These are phyloP conservation scores for Drosophila nigricruria DNA, from an alignment of 2,888 invertebrate genomes.

Conservation along the genomic window DNA sequence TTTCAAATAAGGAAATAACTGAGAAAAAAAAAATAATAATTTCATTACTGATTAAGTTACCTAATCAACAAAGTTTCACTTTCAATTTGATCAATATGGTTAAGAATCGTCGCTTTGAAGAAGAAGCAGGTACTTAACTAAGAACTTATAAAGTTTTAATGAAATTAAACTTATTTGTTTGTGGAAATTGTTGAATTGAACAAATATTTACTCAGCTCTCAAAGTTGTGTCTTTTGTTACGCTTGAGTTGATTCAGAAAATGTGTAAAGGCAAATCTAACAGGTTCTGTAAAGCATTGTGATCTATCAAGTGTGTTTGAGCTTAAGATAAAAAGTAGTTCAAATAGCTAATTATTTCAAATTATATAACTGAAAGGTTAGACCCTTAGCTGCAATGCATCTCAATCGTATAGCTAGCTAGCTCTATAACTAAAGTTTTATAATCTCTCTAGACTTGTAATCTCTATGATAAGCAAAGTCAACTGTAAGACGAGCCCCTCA, in stretches of 20 bases:
- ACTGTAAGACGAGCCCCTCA: constrained; percentile 63
- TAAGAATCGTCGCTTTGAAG: constrained; percentile 83
- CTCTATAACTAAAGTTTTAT: neutral
- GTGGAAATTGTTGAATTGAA: neutral
- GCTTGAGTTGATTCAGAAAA: constrained; percentile 21
- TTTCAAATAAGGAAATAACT: neutral
- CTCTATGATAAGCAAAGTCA: constrained; percentile 37
- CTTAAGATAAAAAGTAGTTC: neutral
- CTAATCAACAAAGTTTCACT: constrained; percentile 6
- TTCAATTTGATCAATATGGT: constrained; percentile 59
- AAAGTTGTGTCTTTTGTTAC: neutral
- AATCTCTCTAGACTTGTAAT: neutral
- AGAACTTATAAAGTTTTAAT: neutral
- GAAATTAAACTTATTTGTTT: neutral
- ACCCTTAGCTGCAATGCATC: neutral
- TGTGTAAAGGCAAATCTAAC: neutral
- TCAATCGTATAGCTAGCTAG: neutral
- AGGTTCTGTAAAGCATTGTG: constrained; percentile 1
- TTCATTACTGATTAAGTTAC: constrained; percentile 7
- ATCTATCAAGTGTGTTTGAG: neutral
- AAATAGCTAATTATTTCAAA: neutral
- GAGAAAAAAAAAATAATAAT: neutral
- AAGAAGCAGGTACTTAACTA: constrained; percentile 69
- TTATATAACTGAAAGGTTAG: neutral
- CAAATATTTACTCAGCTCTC: constrained; percentile 18